phyloP scores from a whole-genome alignment of 2,113 vertebrate species.

The Zosterops lateralis region DNA sequence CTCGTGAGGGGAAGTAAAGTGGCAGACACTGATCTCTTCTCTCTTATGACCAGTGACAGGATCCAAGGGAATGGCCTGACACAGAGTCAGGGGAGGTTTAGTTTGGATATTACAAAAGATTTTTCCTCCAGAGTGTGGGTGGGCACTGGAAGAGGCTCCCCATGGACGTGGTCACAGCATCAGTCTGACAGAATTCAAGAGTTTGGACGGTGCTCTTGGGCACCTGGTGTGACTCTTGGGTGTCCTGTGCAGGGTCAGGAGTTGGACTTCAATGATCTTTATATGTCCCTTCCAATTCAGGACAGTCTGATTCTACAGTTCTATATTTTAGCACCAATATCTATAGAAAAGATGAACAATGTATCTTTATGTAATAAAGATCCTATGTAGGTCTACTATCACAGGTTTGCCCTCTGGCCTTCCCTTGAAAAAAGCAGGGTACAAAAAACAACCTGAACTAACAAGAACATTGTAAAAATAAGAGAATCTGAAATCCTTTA shows the following conservation, averaged over 20 bases:
- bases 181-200: background rate
- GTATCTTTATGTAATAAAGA: background rate
- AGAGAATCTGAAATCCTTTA: background rate
- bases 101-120: background rate
- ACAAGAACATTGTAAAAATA: background rate
- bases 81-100: background rate
- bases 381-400: background rate
- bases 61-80: background rate
- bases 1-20: accelerated
- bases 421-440: background rate
- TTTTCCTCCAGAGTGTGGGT: accelerated
- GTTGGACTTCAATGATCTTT: accelerated
- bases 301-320: background rate
- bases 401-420: background rate
- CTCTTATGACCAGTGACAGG: background rate
- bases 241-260: background rate
- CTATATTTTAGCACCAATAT: background rate
- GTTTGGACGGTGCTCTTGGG: background rate
- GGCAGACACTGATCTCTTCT: accelerated
- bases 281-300: background rate
- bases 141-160: background rate
- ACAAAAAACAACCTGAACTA: background rate
- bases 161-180: too few species aligned
- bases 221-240: background rate
- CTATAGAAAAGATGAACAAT: background rate